A percentile compares a stretch with the other conserved stretches of the same genome.
Conservation (phyloP, 2,888 invertebrate genomes). For the Nephrotoma appendiculata region DNA sequence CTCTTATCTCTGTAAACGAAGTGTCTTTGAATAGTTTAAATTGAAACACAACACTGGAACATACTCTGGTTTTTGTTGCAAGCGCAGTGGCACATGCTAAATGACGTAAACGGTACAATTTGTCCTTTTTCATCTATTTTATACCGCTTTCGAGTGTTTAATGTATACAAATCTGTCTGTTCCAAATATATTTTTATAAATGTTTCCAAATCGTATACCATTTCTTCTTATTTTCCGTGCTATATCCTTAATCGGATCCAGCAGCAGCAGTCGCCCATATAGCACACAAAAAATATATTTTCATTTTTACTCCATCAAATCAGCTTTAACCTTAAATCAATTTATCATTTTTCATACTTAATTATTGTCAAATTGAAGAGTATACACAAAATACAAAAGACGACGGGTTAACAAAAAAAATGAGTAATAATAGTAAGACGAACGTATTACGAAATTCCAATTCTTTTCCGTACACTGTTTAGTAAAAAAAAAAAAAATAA, state of each 20-base stretch:
- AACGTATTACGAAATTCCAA: not conserved
- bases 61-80: too few relatives aligned
- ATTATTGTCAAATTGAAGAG: not conserved
- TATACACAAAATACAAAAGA: not conserved
- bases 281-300: not conserved
- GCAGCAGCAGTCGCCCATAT: not conserved
- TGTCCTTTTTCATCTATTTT: too few relatives aligned
- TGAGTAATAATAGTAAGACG: not conserved
- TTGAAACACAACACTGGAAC: too few relatives aligned
- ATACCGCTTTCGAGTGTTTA: not conserved
- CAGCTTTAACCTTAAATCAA: not conserved
- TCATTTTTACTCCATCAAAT: not conserved
- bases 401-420: not conserved
- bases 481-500: not conserved
- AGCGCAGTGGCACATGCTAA: too few relatives aligned
- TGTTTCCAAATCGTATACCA: not conserved
- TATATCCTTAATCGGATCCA: not conserved
- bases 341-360: not conserved
- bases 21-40: too few relatives aligned
- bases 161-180: not conserved
- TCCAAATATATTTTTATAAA: not conserved
- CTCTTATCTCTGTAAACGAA: too few relatives aligned
- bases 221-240: not conserved
- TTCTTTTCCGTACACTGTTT: not conserved
- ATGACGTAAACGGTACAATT: too few relatives aligned